These are phyloP conservation scores for Eupristina koningsbergeri DNA, from an alignment of 1,140 invertebrate species.

Conservation along the genomic window DNA sequence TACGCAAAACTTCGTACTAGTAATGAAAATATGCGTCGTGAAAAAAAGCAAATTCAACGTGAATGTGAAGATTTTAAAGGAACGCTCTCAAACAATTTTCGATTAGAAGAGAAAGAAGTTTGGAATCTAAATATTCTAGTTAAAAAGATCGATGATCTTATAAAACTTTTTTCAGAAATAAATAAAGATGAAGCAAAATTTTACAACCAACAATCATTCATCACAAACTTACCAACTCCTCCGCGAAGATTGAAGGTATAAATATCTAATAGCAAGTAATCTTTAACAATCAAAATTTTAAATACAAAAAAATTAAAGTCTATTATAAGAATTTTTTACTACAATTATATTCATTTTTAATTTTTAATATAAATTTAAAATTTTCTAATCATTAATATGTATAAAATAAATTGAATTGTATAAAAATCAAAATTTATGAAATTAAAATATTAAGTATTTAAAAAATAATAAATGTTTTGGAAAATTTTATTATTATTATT, in stretches of 20 bases:
- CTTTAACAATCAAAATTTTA: no score
- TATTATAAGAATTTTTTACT: no score
- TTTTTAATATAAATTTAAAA: no score
- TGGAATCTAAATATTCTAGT: slow-evolving; percentile 80
- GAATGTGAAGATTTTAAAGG: slow-evolving; percentile 82
- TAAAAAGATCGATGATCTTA: slow-evolving; percentile 84
- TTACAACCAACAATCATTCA: slow-evolving; percentile 50
- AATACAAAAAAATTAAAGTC: no score
- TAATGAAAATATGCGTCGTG: slow-evolving; percentile 89
- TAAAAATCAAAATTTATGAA: no score
- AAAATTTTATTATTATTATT: no score
- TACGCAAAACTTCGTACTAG: slow-evolving; percentile 93
- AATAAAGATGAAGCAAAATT: slow-evolving; percentile 55
- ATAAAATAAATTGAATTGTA: no score
- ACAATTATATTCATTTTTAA: no score
- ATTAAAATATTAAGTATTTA: no score
- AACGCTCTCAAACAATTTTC: slow-evolving; percentile 72
- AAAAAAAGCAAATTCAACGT: slow-evolving; percentile 88
- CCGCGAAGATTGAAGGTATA: slow-evolving; percentile 74
- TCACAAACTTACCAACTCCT: slow-evolving; percentile 74
- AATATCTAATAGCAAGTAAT: not conserved
- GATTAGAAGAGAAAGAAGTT: slow-evolving; percentile 78
- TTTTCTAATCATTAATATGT: no score
- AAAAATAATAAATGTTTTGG: no score
- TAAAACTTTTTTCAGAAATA: slow-evolving; percentile 82